Evolutionary conservation across 2,888 invertebrate genomes (phyloP).

Genomic region (Brachyptera putata): DNA sequence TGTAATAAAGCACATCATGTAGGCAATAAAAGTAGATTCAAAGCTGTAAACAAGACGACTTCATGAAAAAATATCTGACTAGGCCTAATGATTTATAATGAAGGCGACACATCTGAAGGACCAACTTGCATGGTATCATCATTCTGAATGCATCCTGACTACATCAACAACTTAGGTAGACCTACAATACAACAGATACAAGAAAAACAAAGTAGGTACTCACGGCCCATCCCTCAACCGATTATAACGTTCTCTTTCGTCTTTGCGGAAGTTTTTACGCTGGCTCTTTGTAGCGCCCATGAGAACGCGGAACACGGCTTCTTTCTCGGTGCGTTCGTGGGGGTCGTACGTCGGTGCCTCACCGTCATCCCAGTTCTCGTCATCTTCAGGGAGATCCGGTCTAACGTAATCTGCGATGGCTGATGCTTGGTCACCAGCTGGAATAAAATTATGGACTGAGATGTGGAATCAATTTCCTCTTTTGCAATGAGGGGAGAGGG

Average conservation of each 20-base stretch:
- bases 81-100: too few relatives aligned
- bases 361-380: conserved; percentile 39
- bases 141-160: too few relatives aligned
- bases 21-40: too few relatives aligned
- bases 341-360: conserved; percentile 2
- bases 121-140: too few relatives aligned
- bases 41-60: too few relatives aligned
- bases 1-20: too few relatives aligned
- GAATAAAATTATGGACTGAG: not conserved
- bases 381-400: not conserved
- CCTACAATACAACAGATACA: too few relatives aligned
- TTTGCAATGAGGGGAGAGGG: too few relatives aligned
- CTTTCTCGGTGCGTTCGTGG: not conserved
- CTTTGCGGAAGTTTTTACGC: not conserved
- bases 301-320: not conserved
- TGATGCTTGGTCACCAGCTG: not conserved
- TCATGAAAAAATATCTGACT: too few relatives aligned
- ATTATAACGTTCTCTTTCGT: conserved; percentile 1
- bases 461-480: not conserved
- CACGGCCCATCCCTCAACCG: not conserved
- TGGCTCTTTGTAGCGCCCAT: conserved; percentile 12
- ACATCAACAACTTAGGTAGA: too few relatives aligned
- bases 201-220: too few relatives aligned
- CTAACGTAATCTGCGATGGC: not conserved
- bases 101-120: too few relatives aligned